Evolutionary conservation across 2,888 invertebrate genomes (phyloP).

Genomic region (Cheilosia impressa): DNA sequence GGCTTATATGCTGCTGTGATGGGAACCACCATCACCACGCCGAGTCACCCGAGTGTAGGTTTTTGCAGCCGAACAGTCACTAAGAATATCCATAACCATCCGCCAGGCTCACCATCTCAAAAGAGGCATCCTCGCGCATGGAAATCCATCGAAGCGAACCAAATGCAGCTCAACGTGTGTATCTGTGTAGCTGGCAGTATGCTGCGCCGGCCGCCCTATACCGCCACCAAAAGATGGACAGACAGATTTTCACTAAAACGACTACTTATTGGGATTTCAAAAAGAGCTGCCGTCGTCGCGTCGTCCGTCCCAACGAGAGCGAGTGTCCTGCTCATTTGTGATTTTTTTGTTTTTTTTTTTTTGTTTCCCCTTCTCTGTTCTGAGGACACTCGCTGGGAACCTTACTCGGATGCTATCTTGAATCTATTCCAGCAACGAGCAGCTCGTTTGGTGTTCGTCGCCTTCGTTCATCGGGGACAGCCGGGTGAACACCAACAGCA

Average conservation of each 20-base stretch:
- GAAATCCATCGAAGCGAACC: conserved; percentile 68
- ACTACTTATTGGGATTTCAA: conserved; percentile 74
- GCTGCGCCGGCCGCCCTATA: neutral
- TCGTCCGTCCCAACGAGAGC: conserved; percentile 40
- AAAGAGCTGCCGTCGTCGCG: conserved; percentile 68
- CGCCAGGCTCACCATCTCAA: conserved; percentile 34
- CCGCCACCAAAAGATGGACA: conserved; percentile 68
- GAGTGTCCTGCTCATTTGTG: conserved; percentile 51
- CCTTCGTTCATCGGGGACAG: conserved; percentile 63
- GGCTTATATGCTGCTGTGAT: conserved; percentile 48
- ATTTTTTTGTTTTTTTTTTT: no score
- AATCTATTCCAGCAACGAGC: conserved; percentile 63
- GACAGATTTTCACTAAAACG: conserved; percentile 75
- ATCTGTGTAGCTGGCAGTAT: neutral
- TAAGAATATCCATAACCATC: conserved; percentile 57
- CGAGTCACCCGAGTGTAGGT: conserved; percentile 62
- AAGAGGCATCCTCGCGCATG: conserved; percentile 52
- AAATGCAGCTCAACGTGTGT: conserved; percentile 56
- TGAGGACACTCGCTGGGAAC: conserved; percentile 48
- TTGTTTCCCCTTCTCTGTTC: neutral
- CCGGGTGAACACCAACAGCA: conserved; percentile 57
- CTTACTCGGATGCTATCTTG: conserved; percentile 65
- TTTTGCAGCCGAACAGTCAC: conserved; percentile 61
- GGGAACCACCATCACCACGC: conserved; percentile 55
- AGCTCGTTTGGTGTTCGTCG: conserved; percentile 72